These are phyloP conservation scores for Drosophila cardini DNA, from an alignment of 1,140 invertebrate species.

Conservation along the genomic window DNA sequence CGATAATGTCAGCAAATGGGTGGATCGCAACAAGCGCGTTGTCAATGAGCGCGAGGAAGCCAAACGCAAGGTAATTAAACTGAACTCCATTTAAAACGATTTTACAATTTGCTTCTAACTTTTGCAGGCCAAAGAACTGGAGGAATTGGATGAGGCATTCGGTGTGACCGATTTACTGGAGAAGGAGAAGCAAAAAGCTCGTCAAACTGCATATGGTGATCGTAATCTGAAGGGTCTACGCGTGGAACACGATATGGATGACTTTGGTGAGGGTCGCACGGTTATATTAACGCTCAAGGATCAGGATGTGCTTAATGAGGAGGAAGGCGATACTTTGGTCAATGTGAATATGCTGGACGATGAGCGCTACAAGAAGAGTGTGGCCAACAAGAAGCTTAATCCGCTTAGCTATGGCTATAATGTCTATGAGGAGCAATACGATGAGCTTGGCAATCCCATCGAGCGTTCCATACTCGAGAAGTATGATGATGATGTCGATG, in stretches of 20 bases:
- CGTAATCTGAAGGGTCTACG: conserved; percentile 92
- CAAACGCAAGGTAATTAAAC: conserved; percentile 90
- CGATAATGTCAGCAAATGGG: conserved; percentile 91
- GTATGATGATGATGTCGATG: conserved; percentile 98
- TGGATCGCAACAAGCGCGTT: conserved; percentile 91
- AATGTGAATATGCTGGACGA: conserved; percentile 98
- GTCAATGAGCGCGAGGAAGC: conserved; percentile 94
- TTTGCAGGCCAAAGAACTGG: conserved; percentile 93
- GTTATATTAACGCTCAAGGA: conserved; percentile 98
- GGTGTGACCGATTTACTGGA: conserved; percentile 93
- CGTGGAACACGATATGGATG: conserved; percentile 93
- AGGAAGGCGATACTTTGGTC: conserved; percentile 95
- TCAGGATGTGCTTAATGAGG: conserved; percentile 94
- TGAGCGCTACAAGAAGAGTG: conserved; percentile 95
- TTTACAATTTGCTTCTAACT: neutral
- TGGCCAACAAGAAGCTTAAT: conserved; percentile 93
- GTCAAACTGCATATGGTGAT: conserved; percentile 88
- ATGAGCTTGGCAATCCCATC: conserved; percentile 91
- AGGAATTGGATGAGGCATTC: conserved; percentile 98
- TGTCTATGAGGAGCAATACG: conserved; percentile 93
- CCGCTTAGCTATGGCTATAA: conserved; percentile 94
- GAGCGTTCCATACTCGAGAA: conserved; percentile 92
- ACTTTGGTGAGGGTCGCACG: conserved; percentile 93
- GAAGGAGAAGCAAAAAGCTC: conserved; percentile 89
- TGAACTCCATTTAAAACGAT: neutral